Conservation (phyloP, 2,113 vertebrate genomes). For the Cottus gobio region DNA sequence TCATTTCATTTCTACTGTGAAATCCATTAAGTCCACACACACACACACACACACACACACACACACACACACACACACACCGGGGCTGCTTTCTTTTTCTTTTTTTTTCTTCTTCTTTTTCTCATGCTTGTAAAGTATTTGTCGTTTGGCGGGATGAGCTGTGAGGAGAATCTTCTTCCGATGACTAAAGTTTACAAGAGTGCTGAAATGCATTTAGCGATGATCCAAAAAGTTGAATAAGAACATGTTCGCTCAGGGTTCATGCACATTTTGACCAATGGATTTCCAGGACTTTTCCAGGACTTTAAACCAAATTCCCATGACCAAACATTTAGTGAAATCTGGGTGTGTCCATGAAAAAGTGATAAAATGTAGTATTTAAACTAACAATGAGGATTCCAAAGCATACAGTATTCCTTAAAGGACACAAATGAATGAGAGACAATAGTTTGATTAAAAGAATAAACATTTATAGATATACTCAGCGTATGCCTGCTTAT, state of each 20-base stretch:
- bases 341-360: too few relatives aligned
- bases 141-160: conserved; percentile 37
- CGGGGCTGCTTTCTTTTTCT: conserved; percentile 10
- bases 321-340: too few relatives aligned
- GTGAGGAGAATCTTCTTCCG: conserved; percentile 33
- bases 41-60: conserved; percentile 5
- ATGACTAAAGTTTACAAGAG: conserved; percentile 37
- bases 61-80: conserved; percentile 16
- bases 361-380: too few relatives aligned
- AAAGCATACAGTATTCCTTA: too few relatives aligned
- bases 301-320: too few relatives aligned
- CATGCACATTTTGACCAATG: too few relatives aligned
- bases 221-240: conserved; percentile 33
- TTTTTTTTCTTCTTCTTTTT: conserved; percentile 29
- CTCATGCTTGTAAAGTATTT: conserved; percentile 63
- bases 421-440: too few relatives aligned
- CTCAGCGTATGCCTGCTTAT: too few relatives aligned
- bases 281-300: too few relatives aligned
- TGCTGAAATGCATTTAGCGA: conserved; percentile 38
- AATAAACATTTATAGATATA: too few relatives aligned
- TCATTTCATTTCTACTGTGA: conserved; percentile 84
- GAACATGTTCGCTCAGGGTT: conserved; percentile 10
- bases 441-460: too few relatives aligned
- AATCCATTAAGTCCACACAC: conserved; percentile 82
- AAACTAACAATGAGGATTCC: too few relatives aligned